These are phyloP conservation scores for Aegotheles bennettii DNA, from an alignment of 2,113 vertebrate species.

Conservation along the genomic window DNA sequence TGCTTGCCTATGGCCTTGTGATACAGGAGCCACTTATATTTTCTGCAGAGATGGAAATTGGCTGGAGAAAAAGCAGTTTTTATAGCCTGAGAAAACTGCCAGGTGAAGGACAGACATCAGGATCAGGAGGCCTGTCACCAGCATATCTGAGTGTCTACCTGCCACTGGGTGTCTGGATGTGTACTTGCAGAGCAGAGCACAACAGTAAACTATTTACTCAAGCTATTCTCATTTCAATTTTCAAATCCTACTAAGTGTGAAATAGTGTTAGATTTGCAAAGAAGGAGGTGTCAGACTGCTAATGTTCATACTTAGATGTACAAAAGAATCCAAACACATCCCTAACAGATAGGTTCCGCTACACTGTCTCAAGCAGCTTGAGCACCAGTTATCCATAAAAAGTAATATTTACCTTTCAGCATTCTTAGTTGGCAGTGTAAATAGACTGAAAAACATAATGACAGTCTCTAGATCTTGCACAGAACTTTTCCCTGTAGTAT, in stretches of 20 bases:
- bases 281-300: slow-evolving; percentile 8
- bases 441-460: background rate
- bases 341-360: background rate
- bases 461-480: background rate
- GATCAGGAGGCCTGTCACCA: background rate
- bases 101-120: background rate
- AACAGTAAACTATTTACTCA: background rate
- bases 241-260: slow-evolving; percentile 42
- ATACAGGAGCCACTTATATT: background rate
- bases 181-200: background rate
- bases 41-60: background rate
- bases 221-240: slow-evolving; percentile 9
- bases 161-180: background rate
- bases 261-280: background rate
- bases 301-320: background rate
- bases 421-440: background rate
- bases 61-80: background rate
- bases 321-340: background rate
- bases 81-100: background rate
- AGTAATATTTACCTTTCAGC: background rate
- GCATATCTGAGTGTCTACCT: background rate
- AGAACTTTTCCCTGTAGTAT: background rate
- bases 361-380: background rate
- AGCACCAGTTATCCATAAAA: background rate
- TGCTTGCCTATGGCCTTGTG: background rate